Percentiles rank a stretch among this genome's conserved stretches.
Evolutionary conservation across 2,113 vertebrate species (phyloP).

Genomic region (Prunella himalayana): DNA sequence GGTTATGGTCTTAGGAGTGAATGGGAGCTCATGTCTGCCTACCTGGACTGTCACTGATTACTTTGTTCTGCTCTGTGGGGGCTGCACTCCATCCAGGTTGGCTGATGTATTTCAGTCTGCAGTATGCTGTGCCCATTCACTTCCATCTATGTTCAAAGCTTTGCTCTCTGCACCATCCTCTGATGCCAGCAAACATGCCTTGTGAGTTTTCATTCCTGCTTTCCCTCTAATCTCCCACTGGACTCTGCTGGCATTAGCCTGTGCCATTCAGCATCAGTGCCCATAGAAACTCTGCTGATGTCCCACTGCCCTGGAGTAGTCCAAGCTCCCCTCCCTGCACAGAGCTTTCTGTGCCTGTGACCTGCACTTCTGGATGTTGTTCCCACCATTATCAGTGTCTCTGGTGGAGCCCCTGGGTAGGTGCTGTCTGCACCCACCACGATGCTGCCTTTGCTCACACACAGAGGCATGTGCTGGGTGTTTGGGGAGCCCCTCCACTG

Average conservation of each 20-base stretch:
- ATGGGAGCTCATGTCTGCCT: not conserved
- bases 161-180: not conserved
- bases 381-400: accelerated
- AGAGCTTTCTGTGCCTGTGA: not conserved
- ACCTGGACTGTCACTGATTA: not conserved
- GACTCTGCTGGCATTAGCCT: not conserved
- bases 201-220: not conserved
- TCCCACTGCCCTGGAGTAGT: not conserved
- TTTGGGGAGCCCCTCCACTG: not conserved
- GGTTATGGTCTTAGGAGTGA: not conserved
- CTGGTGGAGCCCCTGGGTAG: not conserved
- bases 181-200: accelerated
- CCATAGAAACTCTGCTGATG: not conserved
- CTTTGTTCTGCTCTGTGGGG: not conserved
- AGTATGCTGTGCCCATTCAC: not conserved
- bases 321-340: not conserved
- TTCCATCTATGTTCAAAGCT: not conserved
- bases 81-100: not conserved
- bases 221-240: not conserved
- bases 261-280: not conserved
- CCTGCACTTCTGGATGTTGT: not conserved
- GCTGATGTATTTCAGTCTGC: not conserved
- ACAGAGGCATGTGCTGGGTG: accelerated
- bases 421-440: not conserved
- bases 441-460: not conserved